Base-by-base conservation (phyloP, 2,797 vertebrate genomes). In the Squalus acanthias region DNA sequence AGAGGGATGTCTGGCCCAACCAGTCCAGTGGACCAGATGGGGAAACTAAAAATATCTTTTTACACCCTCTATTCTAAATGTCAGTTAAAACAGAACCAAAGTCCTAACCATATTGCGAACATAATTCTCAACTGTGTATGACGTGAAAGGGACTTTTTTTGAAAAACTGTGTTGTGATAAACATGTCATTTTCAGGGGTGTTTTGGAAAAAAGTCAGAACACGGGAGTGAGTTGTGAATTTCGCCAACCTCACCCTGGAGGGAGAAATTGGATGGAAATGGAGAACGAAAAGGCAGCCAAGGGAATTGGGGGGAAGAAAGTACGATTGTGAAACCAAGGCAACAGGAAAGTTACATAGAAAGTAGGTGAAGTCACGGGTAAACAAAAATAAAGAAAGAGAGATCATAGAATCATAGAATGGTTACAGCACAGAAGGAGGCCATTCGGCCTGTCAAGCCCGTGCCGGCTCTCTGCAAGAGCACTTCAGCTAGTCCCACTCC, bases 1-100 rank as follows among this genome's bases (percentile, higher is more conserved):
- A 74, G 60, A 57, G 26, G 13, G 70, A 57, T 20, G 13, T 29
- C 69, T 74, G 22, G 50, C 50, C 46, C 50, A 95, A 20, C 20
- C 70, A 76, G 69, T 57, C 70, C 29, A 95, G 46, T 57, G 70
- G 46, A 3, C 24, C 94, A 74, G 70, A 95, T 74, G 70, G 12
- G 70, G 33, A 74, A 95, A 95, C 70, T 53, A 57, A 74, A 95
- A 53, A 95, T 74, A 74, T 20, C 46, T 74, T 72, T 95, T 50
- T 72, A 95, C 69, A 15, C 46, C 50, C 29, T n/a, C 70, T 76
- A 6, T 74, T 72, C 22, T 22, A 76, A 60, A 29, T 60, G 70
- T 17, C 94, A 69, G 17, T 74, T 29, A 57, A 57, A 95, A 72
- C 13, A 26, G 46, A 76, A 57, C 29, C 53, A 33, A 50, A 57